Percentiles rank a stretch among this genome's conserved stretches.
These are phyloP conservation scores for Macquaria ambigua DNA, from an alignment of 2,113 vertebrate species.

Conservation along the genomic window DNA sequence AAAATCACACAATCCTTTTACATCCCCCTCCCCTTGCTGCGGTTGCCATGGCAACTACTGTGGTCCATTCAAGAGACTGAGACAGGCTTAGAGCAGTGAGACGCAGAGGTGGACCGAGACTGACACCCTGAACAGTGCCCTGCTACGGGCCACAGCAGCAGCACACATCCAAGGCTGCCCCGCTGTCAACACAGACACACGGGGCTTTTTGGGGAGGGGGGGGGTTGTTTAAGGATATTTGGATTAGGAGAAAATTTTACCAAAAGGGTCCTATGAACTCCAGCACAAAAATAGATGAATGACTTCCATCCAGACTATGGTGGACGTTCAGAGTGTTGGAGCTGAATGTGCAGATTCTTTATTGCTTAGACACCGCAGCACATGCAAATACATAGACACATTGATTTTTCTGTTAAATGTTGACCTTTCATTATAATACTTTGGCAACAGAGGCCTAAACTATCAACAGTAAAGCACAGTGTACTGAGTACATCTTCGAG, in stretches of 20 bases:
- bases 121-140: slow-evolving; percentile 20
- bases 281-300: too few species aligned
- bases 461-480: neutral
- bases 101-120: slow-evolving; percentile 4
- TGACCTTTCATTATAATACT: neutral
- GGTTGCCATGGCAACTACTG: slow-evolving; percentile 39
- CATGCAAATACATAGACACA: neutral
- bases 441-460: neutral
- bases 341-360: neutral
- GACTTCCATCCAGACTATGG: neutral
- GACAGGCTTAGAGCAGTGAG: slow-evolving; percentile 9
- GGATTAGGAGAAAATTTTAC: neutral
- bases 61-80: slow-evolving; percentile 2
- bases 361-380: neutral
- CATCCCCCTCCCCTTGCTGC: neutral
- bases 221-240: neutral
- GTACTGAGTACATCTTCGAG: neutral
- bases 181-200: neutral
- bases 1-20: neutral
- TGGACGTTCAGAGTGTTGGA: neutral
- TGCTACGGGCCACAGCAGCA: slow-evolving; percentile 18
- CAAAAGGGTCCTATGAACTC: neutral
- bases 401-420: neutral
- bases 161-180: slow-evolving; percentile 1
- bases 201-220: neutral